A percentile compares a stretch with the other conserved stretches of the same genome.
phyloP scores from a whole-genome alignment of 1,140 invertebrate genomes.

The Leucophenga varia region DNA sequence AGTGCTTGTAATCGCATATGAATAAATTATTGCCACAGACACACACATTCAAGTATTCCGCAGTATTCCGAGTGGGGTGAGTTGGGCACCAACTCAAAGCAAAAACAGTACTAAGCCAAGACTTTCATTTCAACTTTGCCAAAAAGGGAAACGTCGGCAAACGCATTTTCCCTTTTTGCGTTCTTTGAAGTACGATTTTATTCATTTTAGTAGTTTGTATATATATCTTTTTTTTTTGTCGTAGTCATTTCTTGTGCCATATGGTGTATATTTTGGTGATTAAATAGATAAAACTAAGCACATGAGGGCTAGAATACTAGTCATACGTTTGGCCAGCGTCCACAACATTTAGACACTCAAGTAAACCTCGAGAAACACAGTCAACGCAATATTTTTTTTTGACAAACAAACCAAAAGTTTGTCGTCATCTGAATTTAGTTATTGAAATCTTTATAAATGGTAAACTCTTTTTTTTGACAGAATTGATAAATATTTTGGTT shows the following conservation, averaged over 20 bases:
- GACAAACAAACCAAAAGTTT: too few relatives aligned
- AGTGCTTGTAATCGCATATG: conserved; percentile 52
- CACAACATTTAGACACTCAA: conserved; percentile 9
- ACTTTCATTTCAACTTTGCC: conserved; percentile 32
- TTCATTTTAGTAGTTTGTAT: too few relatives aligned
- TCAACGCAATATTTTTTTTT: too few relatives aligned
- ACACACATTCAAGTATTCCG: conserved; percentile 14
- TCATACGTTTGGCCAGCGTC: too few relatives aligned
- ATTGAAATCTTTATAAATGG: too few relatives aligned
- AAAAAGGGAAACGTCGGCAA: background rate
- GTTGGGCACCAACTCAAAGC: conserved; percentile 25
- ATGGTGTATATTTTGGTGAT: conserved; percentile 55
- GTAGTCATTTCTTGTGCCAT: conserved; percentile 29
- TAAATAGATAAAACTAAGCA: conserved; percentile 48
- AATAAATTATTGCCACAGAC: conserved; percentile 49
- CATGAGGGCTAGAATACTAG: too few relatives aligned
- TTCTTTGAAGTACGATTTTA: too few relatives aligned
- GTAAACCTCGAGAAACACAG: conserved; percentile 11
- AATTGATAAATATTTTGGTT: too few relatives aligned
- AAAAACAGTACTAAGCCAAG: conserved; percentile 5
- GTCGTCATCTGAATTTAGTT: too few relatives aligned
- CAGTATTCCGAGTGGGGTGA: conserved; percentile 51
- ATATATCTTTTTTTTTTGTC: too few relatives aligned
- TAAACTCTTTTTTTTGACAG: too few relatives aligned
- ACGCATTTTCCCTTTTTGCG: conserved; percentile 5